Conservation (phyloP, 2,888 invertebrate species). For the Liodrosophila aerea region DNA sequence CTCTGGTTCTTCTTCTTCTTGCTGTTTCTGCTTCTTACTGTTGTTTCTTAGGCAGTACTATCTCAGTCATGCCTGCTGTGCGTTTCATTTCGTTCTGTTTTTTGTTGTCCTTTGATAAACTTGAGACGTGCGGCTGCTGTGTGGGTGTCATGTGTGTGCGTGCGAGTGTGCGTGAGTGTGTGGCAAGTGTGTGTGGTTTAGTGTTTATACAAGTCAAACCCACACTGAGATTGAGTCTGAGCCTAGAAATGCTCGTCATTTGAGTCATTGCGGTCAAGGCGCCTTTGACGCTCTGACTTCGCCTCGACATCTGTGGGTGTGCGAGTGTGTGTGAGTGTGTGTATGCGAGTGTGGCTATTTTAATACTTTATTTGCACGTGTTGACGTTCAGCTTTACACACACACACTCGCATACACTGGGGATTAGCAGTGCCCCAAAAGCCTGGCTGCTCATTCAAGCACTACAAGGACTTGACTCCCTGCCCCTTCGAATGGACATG, state of each 20-base stretch:
- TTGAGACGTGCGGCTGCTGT: constrained; percentile 67
- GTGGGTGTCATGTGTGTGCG: constrained; percentile 37
- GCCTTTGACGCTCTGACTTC: constrained; percentile 39
- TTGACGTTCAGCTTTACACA: constrained; percentile 53
- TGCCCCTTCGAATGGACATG: background rate
- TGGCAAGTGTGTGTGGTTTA: constrained; percentile 30
- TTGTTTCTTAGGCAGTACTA: constrained; percentile 7
- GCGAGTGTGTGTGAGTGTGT: constrained; percentile 22
- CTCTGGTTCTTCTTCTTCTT: constrained; percentile 15
- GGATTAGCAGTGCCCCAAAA: constrained; percentile 56
- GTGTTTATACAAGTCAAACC: constrained; percentile 65
- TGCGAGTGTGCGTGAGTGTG: constrained; percentile 32
- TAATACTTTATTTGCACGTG: constrained; percentile 77
- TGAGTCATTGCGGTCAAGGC: constrained; percentile 75
- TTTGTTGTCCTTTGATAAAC: constrained; percentile 67
- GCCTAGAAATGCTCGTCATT: constrained; percentile 46
- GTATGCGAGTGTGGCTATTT: constrained; percentile 50
- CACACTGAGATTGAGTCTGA: constrained; percentile 42
- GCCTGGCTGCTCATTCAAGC: constrained; percentile 39
- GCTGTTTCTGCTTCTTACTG: constrained; percentile 24
- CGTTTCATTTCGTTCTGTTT: constrained; percentile 33
- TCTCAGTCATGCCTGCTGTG: constrained; percentile 16
- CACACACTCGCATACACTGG: constrained; percentile 24
- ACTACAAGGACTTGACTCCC: constrained; percentile 37
- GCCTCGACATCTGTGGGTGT: constrained; percentile 23